Base-by-base conservation (phyloP, 2,113 vertebrate species). In the Cairina moschata region DNA sequence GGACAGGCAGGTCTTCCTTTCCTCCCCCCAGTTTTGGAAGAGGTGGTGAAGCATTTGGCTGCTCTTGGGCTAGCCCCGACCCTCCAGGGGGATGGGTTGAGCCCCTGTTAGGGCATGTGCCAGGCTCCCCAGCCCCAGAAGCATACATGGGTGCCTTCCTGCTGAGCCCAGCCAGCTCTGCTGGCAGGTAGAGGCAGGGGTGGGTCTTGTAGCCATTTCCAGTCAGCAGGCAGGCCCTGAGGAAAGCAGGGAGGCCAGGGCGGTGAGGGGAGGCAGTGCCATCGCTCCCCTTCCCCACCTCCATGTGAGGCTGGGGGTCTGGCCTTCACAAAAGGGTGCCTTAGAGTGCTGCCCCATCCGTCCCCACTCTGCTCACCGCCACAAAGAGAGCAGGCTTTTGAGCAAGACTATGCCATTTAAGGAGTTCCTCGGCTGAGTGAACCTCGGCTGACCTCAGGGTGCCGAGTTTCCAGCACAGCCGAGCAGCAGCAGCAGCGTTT, bases 371-470 rank as follows among this genome's bases (percentile, higher is more conserved):
- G 34, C 76, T 88, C 5, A 0, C 21, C 9, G 56, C 84, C 66
- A 75, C 1, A 4, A 67, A 74, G 42, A 62, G 48, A 34, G 20
- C 17, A 0, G 0, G 60, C 66, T 84, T 82, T 89, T 58, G 63
- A 91, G 38, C 62, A 65, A 65, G 71, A 60, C 48, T 16, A 58
- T 90, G 32, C 92, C 91, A 91, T 91, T 92, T 94, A 93, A 93
- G 83, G 93, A 94, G 93, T 89, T 95, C 91, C 93, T 93, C 77
- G 59, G 90, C 44, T 69, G 25, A n/a, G 86, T 80, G 93, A 92
- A 95, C 94, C 91, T 94, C 93, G 4, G 89, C 83, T 96, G 95
- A 91, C 95, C 95, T 74, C 59, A 22, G 86, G 89, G 83, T 93
- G 66, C 28, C 7, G 73, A 78, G 56, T 67, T 92, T 96, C 67